These are phyloP conservation scores for Yponomeuta evonymella DNA, from an alignment of 2,888 invertebrate species.

Conservation along the genomic window DNA sequence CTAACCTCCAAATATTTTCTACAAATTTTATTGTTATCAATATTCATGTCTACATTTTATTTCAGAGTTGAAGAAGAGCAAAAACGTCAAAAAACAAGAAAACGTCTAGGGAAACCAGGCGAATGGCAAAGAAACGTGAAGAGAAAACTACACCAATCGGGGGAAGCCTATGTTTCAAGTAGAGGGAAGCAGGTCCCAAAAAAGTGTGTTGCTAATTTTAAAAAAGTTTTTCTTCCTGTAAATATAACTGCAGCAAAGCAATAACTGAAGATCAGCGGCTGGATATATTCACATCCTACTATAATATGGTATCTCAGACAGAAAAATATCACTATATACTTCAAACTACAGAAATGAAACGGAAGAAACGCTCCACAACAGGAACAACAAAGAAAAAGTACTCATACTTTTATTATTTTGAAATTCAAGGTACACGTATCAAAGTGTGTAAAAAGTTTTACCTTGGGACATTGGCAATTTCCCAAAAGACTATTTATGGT, in stretches of 20 bases:
- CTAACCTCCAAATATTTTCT: no score
- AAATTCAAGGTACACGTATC: conserved; percentile 17
- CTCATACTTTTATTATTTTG: conserved; percentile 20
- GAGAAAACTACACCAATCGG: conserved; percentile 4
- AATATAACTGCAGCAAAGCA: not conserved
- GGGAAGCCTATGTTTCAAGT: conserved; percentile 4
- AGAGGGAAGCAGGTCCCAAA: conserved; percentile 11
- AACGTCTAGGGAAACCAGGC: conserved; percentile 1
- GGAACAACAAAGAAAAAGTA: conserved; percentile 15
- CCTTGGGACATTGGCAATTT: conserved; percentile 17
- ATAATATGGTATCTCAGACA: conserved; percentile 10
- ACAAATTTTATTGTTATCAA: no score
- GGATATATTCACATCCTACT: conserved; percentile 9
- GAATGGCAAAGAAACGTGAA: conserved; percentile 4
- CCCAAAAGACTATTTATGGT: conserved; percentile 20
- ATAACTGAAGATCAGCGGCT: conserved; percentile 4
- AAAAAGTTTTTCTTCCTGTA: not conserved
- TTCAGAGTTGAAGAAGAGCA: not conserved
- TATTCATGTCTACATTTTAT: not conserved
- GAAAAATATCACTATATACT: conserved; percentile 8
- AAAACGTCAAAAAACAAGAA: conserved; percentile 1
- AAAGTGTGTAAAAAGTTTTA: conserved; percentile 20
- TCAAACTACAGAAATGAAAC: conserved; percentile 10
- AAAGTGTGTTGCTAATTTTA: conserved; percentile 10
- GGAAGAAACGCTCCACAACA: conserved; percentile 7